Percentiles rank a stretch among this genome's conserved stretches.
Evolutionary conservation across 2,797 vertebrate genomes (phyloP).

Genomic region (Australoheros facetus): DNA sequence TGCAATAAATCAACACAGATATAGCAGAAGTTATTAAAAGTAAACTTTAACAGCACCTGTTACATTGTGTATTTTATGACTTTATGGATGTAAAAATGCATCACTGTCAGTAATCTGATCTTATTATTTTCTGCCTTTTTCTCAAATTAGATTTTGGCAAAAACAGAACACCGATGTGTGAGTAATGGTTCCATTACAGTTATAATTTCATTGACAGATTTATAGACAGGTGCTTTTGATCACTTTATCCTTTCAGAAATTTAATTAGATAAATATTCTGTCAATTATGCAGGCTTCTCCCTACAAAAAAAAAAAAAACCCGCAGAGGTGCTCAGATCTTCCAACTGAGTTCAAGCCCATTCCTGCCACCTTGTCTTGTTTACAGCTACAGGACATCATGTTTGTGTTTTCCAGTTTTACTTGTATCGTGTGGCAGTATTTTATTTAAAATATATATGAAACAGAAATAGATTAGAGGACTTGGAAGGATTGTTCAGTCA

Average conservation of each 20-base stretch:
- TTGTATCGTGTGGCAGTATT: not conserved
- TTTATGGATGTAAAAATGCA: slow-evolving; percentile 58
- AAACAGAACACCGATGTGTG: slow-evolving; percentile 78
- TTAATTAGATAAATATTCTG: slow-evolving; percentile 71
- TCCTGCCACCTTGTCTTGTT: not conserved
- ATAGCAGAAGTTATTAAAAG: slow-evolving; percentile 43
- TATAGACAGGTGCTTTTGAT: slow-evolving; percentile 76
- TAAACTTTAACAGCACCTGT: slow-evolving; percentile 33
- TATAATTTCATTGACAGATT: slow-evolving; percentile 72
- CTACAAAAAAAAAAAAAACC: slow-evolving; percentile 25
- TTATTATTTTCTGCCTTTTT: slow-evolving; percentile 53
- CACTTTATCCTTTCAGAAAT: slow-evolving; percentile 71
- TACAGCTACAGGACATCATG: not conserved
- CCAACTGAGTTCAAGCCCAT: slow-evolving; percentile 4
- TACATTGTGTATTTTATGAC: slow-evolving; percentile 42
- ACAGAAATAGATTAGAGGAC: not conserved
- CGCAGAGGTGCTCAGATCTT: slow-evolving; percentile 6
- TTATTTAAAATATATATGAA: not conserved
- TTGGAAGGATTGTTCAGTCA: not conserved
- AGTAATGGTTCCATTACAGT: slow-evolving; percentile 68
- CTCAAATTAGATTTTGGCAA: slow-evolving; percentile 65
- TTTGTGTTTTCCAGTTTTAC: not conserved
- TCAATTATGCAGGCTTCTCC: slow-evolving; percentile 36
- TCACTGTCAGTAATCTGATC: slow-evolving; percentile 70
- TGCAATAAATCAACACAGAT: slow-evolving; percentile 41